A percentile compares a stretch with the other conserved stretches of the same genome.
Conservation (phyloP, 2,797 vertebrate genomes). For the Tinamus major region DNA sequence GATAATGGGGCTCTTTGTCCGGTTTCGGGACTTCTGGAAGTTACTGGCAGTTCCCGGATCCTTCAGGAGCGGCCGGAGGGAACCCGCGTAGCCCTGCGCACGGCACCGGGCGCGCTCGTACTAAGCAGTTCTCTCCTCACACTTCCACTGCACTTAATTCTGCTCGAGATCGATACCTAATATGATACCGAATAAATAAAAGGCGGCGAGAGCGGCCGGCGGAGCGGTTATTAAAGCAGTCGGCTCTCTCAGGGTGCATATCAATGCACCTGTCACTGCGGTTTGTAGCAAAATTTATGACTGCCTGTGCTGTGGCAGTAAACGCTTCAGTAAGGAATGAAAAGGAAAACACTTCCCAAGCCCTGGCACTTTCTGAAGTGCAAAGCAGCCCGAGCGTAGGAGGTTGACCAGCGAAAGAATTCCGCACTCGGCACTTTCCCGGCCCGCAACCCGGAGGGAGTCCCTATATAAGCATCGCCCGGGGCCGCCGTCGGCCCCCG, state of each 20-base stretch:
- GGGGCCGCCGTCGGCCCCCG: not conserved
- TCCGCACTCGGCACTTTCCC: slow-evolving; percentile 82
- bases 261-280: slow-evolving; percentile 99
- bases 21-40: not conserved
- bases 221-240: slow-evolving; percentile 86
- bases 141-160: slow-evolving; percentile 83
- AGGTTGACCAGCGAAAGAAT: slow-evolving; percentile 94
- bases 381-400: slow-evolving; percentile 92
- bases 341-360: slow-evolving; percentile 89
- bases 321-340: slow-evolving; percentile 91
- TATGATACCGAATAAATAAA: slow-evolving; percentile 85
- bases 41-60: not conserved
- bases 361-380: slow-evolving; percentile 88
- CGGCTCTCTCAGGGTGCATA: slow-evolving; percentile 89
- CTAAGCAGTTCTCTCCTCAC: slow-evolving; percentile 69
- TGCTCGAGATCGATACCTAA: slow-evolving; percentile 83
- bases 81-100: not conserved
- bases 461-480: slow-evolving; percentile 79
- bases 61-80: not conserved
- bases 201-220: slow-evolving; percentile 80
- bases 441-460: slow-evolving; percentile 66
- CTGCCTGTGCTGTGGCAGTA: slow-evolving; percentile 89
- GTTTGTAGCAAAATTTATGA: slow-evolving; percentile 97
- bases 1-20: slow-evolving; percentile 45
- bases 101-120: not conserved